A percentile compares a stretch with the other conserved stretches of the same genome.
Conservation (phyloP, 2,888 invertebrate species). For the Spodoptera picta region DNA sequence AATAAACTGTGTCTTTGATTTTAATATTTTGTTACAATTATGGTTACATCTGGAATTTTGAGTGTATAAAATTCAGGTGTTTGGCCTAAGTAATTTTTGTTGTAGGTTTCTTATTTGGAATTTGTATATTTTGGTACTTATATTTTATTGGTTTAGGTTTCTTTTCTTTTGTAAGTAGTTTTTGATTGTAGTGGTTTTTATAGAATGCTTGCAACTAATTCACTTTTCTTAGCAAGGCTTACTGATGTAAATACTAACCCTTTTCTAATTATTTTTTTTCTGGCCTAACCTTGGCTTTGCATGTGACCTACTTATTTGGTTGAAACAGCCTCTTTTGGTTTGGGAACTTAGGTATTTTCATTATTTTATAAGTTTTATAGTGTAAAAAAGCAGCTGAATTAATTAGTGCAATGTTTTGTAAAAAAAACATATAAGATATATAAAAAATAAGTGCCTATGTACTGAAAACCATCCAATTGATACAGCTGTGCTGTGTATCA, state of each 20-base stretch:
- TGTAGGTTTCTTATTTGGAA: conserved; percentile 4
- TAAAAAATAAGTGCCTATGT: no score
- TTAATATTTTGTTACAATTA: not conserved
- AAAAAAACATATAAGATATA: no score
- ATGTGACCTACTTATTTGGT: conserved; percentile 72
- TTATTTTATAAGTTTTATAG: conserved; percentile 12
- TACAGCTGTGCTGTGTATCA: conserved; percentile 14
- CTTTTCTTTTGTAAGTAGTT: conserved; percentile 31
- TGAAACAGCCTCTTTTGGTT: conserved; percentile 89
- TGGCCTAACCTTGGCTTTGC: conserved; percentile 73
- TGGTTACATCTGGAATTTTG: not conserved
- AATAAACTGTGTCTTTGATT: conserved; percentile 14
- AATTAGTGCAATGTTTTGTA: not conserved
- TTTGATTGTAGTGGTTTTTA: conserved; percentile 21
- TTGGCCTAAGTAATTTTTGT: conserved; percentile 13
- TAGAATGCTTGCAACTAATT: conserved; percentile 50
- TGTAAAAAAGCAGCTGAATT: conserved; percentile 24
- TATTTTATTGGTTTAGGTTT: conserved; percentile 11
- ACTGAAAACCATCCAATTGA: not conserved
- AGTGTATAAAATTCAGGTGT: conserved; percentile 11
- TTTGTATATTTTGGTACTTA: conserved; percentile 3
- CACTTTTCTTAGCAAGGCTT: conserved; percentile 43
- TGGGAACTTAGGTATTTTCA: conserved; percentile 53
- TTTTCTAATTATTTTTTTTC: conserved; percentile 16
- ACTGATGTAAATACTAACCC: conserved; percentile 36